Evolutionary conservation across 2,113 vertebrate genomes (phyloP), one percentile per base, ranked within the genome.

Genomic region (Zapus hudsonius): DNA sequence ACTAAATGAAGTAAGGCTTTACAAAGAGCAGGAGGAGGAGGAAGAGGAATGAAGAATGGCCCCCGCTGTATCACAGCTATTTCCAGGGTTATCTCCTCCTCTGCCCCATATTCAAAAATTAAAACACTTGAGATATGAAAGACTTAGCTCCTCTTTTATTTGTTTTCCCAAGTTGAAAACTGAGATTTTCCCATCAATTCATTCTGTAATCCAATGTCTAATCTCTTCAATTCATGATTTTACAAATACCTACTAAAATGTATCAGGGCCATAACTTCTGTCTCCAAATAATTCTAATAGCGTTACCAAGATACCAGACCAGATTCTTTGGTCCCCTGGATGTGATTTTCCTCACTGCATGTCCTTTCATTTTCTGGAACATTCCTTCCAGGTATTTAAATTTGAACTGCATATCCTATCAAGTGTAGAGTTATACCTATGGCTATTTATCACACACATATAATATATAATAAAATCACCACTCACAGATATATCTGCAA

Each of bases 311-410:
- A 57, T 36, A 16, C 38, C 74, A 25, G n/a, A 11, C 33, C 9
- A 74, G n/a, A 22, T 36, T 20, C 72, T 17, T 3, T 20, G 16
- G 40, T 78, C 3, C 61, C 57, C 8, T 59, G 44, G 2, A 3
- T 38, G 36, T 55, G 11, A 0, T 16, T 27, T 84, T 4, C 40
- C 42, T 15, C 52, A 13, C 22, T 73, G 47, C 33, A n/a, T 25
- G 61, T 73, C 67, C 55, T 76, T 44, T 61, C 47, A 40, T 17
- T 57, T 36, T 94, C 79, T 64, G 31, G 79, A 33, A 42, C 74
- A 83, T 25, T 57, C 57, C 93, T 67, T 83, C 33, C 29, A 76
- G 3, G 4, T 78, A n/a, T 88, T 93, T 89, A 84, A 72, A 90
- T 38, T 52, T 55, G 69, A 95, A 75, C 17, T 92, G 0, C 0